Percentiles rank a stretch among this genome's conserved stretches.
phyloP scores from a whole-genome alignment of 2,797 vertebrate genomes.

The Alexandromys oeconomus region DNA sequence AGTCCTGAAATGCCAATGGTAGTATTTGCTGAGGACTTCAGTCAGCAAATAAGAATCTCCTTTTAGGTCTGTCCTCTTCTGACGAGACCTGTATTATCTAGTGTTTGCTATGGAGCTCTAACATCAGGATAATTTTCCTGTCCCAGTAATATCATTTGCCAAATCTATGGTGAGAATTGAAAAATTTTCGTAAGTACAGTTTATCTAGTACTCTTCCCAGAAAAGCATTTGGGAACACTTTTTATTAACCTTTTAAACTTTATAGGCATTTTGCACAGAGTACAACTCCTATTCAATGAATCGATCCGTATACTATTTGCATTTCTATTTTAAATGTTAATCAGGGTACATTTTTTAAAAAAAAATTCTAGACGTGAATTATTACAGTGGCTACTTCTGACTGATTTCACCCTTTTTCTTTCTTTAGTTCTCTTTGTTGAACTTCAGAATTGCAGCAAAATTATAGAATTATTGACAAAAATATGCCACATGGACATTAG shows the following conservation, averaged over 20 bases:
- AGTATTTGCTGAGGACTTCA: background rate
- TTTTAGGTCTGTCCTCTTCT: background rate
- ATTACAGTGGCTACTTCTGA: background rate
- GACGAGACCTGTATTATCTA: background rate
- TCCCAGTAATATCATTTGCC: background rate
- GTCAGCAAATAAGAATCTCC: too few species aligned
- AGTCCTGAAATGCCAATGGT: background rate
- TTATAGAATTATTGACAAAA: background rate
- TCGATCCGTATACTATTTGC: background rate
- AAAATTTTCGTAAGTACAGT: background rate
- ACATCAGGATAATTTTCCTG: background rate
- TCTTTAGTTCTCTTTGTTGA: background rate
- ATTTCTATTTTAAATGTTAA: background rate
- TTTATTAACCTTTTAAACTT: background rate
- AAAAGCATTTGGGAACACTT: background rate
- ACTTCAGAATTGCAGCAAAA: too few species aligned
- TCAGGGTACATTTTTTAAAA: background rate
- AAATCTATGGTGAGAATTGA: background rate
- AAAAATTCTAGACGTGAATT: background rate
- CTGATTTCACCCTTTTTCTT: background rate
- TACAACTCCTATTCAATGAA: background rate
- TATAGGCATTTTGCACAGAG: rapidly evolving
- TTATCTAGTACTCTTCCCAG: background rate
- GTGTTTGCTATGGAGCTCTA: too few species aligned
- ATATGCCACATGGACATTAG: background rate